Evolutionary conservation across 2,797 vertebrate genomes (phyloP).

Genomic region (Crocidura indochinensis): DNA sequence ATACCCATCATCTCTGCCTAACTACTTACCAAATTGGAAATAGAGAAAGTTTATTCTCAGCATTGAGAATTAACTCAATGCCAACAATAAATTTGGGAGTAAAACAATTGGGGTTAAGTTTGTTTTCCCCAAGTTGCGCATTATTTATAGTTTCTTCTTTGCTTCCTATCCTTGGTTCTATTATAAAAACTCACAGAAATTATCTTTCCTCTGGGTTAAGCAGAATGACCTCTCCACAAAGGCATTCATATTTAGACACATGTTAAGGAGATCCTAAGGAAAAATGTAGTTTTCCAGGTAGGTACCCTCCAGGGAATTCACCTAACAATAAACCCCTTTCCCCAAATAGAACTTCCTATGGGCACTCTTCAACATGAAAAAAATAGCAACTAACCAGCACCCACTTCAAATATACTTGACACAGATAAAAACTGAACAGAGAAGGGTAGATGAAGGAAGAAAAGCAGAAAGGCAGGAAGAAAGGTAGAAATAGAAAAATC

Average conservation of each 20-base stretch:
- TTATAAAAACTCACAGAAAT: neutral
- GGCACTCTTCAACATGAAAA: neutral
- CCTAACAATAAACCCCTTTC: neutral
- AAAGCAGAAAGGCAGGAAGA: neutral
- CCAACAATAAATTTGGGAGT: neutral
- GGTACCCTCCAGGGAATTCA: neutral
- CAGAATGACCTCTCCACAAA: neutral
- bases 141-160: neutral
- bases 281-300: slow-evolving; percentile 23
- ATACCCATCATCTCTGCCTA: too few species aligned
- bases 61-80: too few species aligned
- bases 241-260: neutral
- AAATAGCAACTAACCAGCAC: neutral
- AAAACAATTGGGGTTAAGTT: neutral
- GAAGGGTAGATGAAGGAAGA: neutral
- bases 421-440: neutral
- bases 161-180: neutral
- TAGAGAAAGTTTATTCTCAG: neutral
- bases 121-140: neutral
- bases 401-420: neutral
- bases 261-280: slow-evolving; percentile 29
- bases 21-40: too few species aligned
- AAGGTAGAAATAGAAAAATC: too few species aligned
- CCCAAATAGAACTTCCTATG: neutral
- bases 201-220: slow-evolving; percentile 6